A percentile compares a stretch with the other conserved stretches of the same genome.
Conservation (phyloP, 2,113 vertebrate genomes). For the Polypterus bichir region DNA sequence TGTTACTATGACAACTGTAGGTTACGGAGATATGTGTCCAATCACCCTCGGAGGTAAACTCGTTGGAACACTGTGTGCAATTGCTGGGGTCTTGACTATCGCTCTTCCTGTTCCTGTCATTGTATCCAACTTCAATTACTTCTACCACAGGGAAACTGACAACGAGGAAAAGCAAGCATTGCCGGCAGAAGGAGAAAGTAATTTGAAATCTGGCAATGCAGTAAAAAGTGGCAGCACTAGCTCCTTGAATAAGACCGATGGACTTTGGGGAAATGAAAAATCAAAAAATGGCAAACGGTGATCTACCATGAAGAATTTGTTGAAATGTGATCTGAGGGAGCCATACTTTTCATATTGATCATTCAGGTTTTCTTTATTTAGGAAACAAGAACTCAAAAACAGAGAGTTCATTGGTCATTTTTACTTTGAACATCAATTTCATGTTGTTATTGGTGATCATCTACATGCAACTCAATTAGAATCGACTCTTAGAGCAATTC, state of each 20-base stretch:
- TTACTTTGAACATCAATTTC: too few species aligned
- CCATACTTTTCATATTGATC: background rate
- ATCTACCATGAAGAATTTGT: slow-evolving; percentile 1
- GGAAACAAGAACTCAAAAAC: too few species aligned
- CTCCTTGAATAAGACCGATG: slow-evolving; percentile 68
- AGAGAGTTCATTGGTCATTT: too few species aligned
- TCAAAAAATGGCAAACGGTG: slow-evolving; percentile 50
- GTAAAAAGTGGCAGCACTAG: slow-evolving; percentile 48
- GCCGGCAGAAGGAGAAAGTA: slow-evolving; percentile 43
- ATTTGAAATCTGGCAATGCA: slow-evolving; percentile 34
- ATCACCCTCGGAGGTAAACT: slow-evolving; percentile 81
- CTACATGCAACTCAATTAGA: too few species aligned
- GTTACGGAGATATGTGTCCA: slow-evolving; percentile 94
- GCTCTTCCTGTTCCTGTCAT: slow-evolving; percentile 92
- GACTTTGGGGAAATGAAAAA: slow-evolving; percentile 50
- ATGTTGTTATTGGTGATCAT: too few species aligned
- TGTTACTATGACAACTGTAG: slow-evolving; percentile 96
- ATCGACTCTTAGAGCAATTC: too few species aligned
- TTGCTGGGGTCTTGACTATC: slow-evolving; percentile 88
- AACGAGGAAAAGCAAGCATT: slow-evolving; percentile 72
- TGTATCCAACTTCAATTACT: slow-evolving; percentile 97
- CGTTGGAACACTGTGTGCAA: slow-evolving; percentile 87
- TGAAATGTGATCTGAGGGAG: background rate
- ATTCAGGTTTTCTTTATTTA: too few species aligned
- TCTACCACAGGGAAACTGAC: slow-evolving; percentile 90